phyloP scores from a whole-genome alignment of 2,797 vertebrate genomes.

The Halcyon leucocephala region DNA sequence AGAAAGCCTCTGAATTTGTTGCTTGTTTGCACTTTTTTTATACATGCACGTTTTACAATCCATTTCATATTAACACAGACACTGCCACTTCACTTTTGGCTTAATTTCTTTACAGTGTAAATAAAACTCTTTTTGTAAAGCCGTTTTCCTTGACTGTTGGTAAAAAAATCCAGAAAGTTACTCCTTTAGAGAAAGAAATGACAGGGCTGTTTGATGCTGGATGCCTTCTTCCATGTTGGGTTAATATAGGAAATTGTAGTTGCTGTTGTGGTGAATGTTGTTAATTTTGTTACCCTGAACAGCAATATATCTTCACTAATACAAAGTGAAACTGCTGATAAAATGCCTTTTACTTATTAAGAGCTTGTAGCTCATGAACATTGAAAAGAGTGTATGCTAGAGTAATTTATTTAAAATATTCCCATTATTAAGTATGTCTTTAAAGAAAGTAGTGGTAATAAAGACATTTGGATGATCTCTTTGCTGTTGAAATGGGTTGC shows the following conservation, averaged over 20 bases:
- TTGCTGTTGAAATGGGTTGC: neutral
- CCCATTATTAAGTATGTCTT: neutral
- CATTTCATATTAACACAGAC: neutral
- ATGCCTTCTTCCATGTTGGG: neutral
- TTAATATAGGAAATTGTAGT: slow-evolving; percentile 23
- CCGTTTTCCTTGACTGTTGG: slow-evolving; percentile 14
- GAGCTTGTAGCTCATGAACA: neutral
- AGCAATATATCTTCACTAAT: neutral
- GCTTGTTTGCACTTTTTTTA: slow-evolving; percentile 18
- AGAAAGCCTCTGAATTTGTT: slow-evolving; percentile 20
- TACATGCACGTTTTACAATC: neutral
- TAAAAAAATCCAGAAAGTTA: neutral
- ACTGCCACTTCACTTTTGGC: neutral
- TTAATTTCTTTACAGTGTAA: slow-evolving; percentile 27
- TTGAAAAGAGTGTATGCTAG: neutral
- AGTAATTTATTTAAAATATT: neutral
- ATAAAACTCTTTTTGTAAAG: slow-evolving; percentile 20
- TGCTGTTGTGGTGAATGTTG: neutral
- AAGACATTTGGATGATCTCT: neutral
- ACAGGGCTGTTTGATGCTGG: neutral
- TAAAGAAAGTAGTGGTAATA: neutral
- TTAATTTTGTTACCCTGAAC: slow-evolving; percentile 15
- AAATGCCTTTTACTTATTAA: slow-evolving; percentile 39
- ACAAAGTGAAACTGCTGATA: slow-evolving; percentile 19
- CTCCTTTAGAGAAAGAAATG: slow-evolving; percentile 1